Conservation (phyloP, 2,113 vertebrate genomes). For the Callipepla squamata region DNA sequence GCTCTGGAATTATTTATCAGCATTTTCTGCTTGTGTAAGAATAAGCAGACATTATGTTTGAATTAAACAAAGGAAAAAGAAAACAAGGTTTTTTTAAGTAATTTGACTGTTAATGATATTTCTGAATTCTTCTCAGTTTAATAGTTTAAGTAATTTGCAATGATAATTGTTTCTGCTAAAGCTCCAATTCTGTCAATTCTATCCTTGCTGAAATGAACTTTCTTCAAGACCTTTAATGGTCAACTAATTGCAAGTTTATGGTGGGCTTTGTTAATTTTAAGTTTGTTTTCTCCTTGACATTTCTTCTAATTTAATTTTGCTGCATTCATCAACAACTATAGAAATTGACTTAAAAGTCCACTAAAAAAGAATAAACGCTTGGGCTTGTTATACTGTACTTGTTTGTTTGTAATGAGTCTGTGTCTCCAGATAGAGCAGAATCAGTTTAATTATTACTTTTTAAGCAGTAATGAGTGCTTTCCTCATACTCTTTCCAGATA, state of each 20-base stretch:
- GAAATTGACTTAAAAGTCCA: constrained; percentile 73
- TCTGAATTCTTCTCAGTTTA: constrained; percentile 82
- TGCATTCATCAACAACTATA: constrained; percentile 72
- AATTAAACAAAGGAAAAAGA: constrained; percentile 83
- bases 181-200: constrained; percentile 49
- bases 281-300: constrained; percentile 78
- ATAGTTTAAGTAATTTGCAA: constrained; percentile 82
- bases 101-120: constrained; percentile 84
- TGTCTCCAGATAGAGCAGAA: constrained; percentile 43
- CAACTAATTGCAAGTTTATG: constrained; percentile 74
- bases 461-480: constrained; percentile 50
- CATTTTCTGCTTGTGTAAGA: constrained; percentile 81
- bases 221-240: constrained; percentile 74
- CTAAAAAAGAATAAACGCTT: constrained; percentile 74
- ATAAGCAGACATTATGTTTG: constrained; percentile 86
- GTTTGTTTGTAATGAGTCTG: constrained; percentile 77
- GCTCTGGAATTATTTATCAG: constrained; percentile 88
- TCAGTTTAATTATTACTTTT: constrained; percentile 71
- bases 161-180: constrained; percentile 73
- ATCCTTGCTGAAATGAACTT: constrained; percentile 71
- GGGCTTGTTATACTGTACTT: constrained; percentile 50
- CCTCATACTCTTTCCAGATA: constrained; percentile 39
- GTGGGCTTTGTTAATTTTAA: constrained; percentile 75
- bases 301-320: constrained; percentile 78
- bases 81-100: constrained; percentile 77